Conservation (phyloP, 2,888 invertebrate genomes). For the Phania funesta region DNA sequence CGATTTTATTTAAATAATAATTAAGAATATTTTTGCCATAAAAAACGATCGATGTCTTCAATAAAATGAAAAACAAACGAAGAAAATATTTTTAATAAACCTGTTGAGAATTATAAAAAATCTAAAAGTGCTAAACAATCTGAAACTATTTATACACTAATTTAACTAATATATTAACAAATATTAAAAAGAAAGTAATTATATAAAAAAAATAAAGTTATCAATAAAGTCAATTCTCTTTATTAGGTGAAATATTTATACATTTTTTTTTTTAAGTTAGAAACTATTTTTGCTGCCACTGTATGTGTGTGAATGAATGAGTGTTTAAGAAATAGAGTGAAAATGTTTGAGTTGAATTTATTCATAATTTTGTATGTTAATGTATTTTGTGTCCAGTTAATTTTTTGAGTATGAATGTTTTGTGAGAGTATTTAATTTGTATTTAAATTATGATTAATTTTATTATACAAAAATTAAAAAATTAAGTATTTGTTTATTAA, state of each 20-base stretch:
- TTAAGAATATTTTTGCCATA: conserved; percentile 55
- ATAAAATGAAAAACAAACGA: conserved; percentile 15
- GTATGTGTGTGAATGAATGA: conserved; percentile 1
- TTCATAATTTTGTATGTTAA: conserved; percentile 65
- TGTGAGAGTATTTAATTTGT: conserved; percentile 27
- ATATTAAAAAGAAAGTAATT: conserved; percentile 31
- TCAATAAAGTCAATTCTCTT: not conserved
- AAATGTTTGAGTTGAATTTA: conserved; percentile 22
- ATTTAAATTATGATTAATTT: conserved; percentile 61
- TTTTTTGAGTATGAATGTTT: conserved; percentile 45
- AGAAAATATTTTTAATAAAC: conserved; percentile 41
- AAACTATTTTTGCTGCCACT: conserved; percentile 38
- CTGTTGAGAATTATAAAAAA: conserved; percentile 48
- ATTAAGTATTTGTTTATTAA: conserved; percentile 55
- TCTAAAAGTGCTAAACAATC: conserved; percentile 58
- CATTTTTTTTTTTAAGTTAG: conserved; percentile 6
- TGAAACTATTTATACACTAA: conserved; percentile 33
- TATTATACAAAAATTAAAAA: conserved; percentile 30
- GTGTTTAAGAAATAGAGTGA: not conserved
- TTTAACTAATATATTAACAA: conserved; percentile 30
- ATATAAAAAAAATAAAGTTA: conserved; percentile 20
- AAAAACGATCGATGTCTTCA: conserved; percentile 55
- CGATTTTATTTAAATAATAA: conserved; percentile 34
- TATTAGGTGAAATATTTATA: not conserved
- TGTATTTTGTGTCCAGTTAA: conserved; percentile 41